Percentiles rank a stretch among this genome's conserved stretches.
phyloP scores from a whole-genome alignment of 35 echinoderm and acorn worm species.

The Lytechinus variegatus region DNA sequence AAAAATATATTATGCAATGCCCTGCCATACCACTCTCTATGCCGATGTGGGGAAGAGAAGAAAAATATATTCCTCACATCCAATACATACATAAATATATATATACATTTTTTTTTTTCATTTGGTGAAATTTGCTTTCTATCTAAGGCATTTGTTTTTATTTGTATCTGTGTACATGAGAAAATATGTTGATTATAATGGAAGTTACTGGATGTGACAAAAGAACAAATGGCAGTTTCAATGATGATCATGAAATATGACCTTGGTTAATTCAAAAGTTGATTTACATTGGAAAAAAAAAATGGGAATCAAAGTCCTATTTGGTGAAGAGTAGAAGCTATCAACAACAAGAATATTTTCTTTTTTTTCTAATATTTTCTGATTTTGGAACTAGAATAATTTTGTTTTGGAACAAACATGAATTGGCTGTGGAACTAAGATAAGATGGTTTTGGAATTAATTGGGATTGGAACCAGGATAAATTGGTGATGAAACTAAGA shows the following conservation, averaged over 20 bases:
- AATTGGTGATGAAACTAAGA: no score
- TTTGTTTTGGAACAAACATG: no score
- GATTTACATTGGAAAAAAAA: no score
- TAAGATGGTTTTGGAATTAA: no score
- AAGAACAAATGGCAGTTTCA: background rate
- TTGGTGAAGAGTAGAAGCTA: no score
- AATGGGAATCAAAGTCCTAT: no score
- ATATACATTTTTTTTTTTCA: background rate
- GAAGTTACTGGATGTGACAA: background rate
- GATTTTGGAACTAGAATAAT: no score
- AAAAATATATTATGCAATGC: background rate
- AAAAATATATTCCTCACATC: background rate
- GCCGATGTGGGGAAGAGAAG: background rate
- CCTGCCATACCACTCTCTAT: background rate
- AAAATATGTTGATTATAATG: background rate
- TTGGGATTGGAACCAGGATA: no score
- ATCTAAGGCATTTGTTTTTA: background rate
- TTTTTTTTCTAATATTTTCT: no score
- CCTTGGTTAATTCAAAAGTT: background rate
- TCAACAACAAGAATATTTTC: no score
- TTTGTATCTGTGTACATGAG: background rate
- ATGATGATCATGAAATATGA: background rate
- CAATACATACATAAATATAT: background rate
- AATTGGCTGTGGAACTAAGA: no score
- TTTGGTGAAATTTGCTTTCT: background rate